Base-by-base conservation (phyloP, 2,888 invertebrate species). In the Cephus sareptanus region DNA sequence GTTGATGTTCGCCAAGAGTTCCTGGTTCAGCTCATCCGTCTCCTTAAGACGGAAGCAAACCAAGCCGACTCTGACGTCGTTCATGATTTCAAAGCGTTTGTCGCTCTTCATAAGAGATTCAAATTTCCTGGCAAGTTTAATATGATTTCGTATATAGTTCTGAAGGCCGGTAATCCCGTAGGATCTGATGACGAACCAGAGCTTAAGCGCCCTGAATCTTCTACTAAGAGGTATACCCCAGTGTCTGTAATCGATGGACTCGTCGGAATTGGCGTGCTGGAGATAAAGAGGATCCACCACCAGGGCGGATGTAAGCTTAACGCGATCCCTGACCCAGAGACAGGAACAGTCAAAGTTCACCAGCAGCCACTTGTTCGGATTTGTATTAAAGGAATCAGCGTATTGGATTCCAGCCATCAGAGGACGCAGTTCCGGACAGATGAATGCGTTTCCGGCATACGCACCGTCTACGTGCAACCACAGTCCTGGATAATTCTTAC, bases 401-500 rank as follows among this genome's bases (percentile, higher is more conserved):
- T 95, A 94, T 92, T 97, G 94, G 37, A 95, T 92, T 0, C 95
- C 95, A 6, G 93, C 92, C 87, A 94, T 93, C 74, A 94, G 92
- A 0, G 93, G 92, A 80, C 96, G 94, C 90, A 97, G 94, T 92
- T 97, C 97, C 0, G 97, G 97, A 86, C 97, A 95, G 80, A 98
- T 96, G 87, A 98, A 95, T 0, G 96, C 95, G 86, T 95, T 96
- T 4, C 98, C 98, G 1, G 96, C 97, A 89, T 97, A 98, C 0
- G 97, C 97, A 0, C 95, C 97, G 90, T 97, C 97, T 3, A 97
- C 96, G 90, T 97, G 97, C 35, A 97, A 93, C 97, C 97, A 98
- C n/a, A 96, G 93, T 76, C 93, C 92, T 0, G 94, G 93, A 82
- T 93, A 92, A 1, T 91, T 92, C 78, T 93, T 93, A 83, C 95